Evolutionary conservation across 2,888 invertebrate species (phyloP).

Genomic region (Ametastegia equiseti): DNA sequence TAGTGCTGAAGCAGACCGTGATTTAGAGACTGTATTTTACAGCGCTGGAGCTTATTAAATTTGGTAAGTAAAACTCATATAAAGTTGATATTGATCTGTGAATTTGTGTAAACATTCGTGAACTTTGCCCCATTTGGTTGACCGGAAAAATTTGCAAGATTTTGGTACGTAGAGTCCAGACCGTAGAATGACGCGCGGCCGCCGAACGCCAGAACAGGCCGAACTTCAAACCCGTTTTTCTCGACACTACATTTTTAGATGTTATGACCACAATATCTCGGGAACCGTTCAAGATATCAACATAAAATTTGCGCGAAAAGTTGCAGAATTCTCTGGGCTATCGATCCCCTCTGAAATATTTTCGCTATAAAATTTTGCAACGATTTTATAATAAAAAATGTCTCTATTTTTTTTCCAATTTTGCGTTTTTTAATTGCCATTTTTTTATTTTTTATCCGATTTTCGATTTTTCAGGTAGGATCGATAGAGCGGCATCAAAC

Average conservation of each 20-base stretch:
- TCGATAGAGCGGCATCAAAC: not conserved
- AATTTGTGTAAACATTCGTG: constrained; percentile 6
- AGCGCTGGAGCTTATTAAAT: constrained; percentile 2
- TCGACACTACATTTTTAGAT: constrained; percentile 14
- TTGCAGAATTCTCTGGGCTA: constrained; percentile 10
- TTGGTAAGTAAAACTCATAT: not conserved
- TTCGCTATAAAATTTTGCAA: not conserved
- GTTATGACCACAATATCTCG: constrained; percentile 9
- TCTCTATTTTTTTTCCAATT: not conserved
- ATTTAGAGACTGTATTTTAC: not conserved
- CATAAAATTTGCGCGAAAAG: constrained; percentile 5
- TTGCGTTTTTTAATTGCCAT: not conserved
- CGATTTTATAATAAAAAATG: constrained; percentile 10
- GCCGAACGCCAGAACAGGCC: constrained; percentile 10
- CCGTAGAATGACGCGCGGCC: constrained; percentile 2
- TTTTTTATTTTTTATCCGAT: not conserved
- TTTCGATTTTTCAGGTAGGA: not conserved
- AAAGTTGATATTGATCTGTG: constrained; percentile 1
- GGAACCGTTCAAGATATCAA: constrained; percentile 14
- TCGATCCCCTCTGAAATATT: not conserved
- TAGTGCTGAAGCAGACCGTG: not conserved
- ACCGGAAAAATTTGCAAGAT: constrained; percentile 11
- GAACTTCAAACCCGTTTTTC: constrained; percentile 20
- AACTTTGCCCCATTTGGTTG: constrained; percentile 6
- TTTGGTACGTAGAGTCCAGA: not conserved